A percentile compares a stretch with the other conserved stretches of the same genome.
Evolutionary conservation across 2,888 invertebrate species (phyloP).

Genomic region (Drosophila borborema): DNA sequence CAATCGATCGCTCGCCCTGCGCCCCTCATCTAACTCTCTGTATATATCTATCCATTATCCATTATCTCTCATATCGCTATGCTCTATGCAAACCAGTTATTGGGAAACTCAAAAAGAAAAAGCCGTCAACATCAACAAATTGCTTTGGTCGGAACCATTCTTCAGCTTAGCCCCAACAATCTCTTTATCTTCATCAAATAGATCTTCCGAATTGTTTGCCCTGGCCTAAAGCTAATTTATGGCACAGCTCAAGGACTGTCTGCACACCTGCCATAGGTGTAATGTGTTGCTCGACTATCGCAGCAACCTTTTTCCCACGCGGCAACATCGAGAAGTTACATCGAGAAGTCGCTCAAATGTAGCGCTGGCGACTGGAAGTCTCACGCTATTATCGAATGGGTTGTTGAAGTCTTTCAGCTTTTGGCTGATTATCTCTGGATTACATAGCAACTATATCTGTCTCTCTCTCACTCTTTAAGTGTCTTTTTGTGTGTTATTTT

Average conservation of each 20-base stretch:
- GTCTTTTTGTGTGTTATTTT: neutral
- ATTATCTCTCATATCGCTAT: neutral
- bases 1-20: neutral
- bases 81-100: slow-evolving; percentile 32
- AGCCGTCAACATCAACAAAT: slow-evolving; percentile 2
- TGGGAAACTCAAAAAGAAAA: slow-evolving; percentile 18
- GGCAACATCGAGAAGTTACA: neutral
- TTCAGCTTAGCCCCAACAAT: slow-evolving; percentile 2
- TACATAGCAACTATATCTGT: too few relatives aligned
- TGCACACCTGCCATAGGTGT: neutral
- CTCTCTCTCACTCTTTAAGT: neutral
- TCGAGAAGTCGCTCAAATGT: too few relatives aligned
- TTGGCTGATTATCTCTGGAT: neutral
- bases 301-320: neutral
- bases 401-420: neutral
- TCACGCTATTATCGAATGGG: neutral
- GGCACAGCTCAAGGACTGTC: neutral
- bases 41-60: neutral
- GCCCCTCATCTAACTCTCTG: neutral
- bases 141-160: slow-evolving; percentile 5
- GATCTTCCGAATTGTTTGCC: neutral
- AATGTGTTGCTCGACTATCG: neutral
- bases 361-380: slow-evolving; percentile 1
- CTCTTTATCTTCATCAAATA: slow-evolving; percentile 3
- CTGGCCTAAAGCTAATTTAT: neutral